Percentiles rank a stretch among this genome's conserved stretches.
Conservation (phyloP, 2,113 vertebrate species). For the Amblyornis subalaris region DNA sequence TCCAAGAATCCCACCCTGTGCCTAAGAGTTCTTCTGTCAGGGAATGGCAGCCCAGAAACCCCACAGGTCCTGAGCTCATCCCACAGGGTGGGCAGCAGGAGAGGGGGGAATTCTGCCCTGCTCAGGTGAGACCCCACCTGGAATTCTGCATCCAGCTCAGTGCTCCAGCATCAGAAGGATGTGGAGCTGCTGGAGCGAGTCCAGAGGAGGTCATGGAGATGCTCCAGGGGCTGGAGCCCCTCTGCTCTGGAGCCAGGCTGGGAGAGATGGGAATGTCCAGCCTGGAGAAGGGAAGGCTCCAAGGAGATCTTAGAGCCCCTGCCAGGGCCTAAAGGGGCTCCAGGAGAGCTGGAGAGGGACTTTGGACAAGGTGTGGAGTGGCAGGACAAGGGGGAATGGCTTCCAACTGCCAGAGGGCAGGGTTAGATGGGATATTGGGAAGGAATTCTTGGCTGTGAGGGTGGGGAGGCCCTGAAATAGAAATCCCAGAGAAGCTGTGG, state of each 20-base stretch:
- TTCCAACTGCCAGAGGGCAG: neutral
- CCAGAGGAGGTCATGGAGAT: rapidly evolving
- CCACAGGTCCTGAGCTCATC: neutral
- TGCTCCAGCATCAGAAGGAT: rapidly evolving
- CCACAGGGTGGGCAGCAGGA: rapidly evolving
- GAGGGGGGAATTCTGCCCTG: neutral
- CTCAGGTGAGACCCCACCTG: neutral
- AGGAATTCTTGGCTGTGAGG: neutral
- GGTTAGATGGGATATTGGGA: neutral
- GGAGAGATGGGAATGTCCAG: neutral
- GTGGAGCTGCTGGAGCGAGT: rapidly evolving
- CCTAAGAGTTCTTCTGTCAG: neutral
- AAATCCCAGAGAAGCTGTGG: neutral
- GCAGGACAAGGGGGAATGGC: neutral
- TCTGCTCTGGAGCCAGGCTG: neutral
- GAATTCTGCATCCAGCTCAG: neutral
- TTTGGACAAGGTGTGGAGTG: rapidly evolving
- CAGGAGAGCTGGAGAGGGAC: neutral
- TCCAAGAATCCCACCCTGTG: neutral
- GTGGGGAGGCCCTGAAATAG: neutral
- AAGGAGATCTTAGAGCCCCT: rapidly evolving
- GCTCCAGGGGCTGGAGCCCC: rapidly evolving
- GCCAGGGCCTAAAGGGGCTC: neutral
- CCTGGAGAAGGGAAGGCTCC: rapidly evolving
- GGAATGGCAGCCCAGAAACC: neutral